Evolutionary conservation across 2,113 vertebrate species (phyloP), one percentile per base, ranked within the genome.

Genomic region (Anhinga rufa): DNA sequence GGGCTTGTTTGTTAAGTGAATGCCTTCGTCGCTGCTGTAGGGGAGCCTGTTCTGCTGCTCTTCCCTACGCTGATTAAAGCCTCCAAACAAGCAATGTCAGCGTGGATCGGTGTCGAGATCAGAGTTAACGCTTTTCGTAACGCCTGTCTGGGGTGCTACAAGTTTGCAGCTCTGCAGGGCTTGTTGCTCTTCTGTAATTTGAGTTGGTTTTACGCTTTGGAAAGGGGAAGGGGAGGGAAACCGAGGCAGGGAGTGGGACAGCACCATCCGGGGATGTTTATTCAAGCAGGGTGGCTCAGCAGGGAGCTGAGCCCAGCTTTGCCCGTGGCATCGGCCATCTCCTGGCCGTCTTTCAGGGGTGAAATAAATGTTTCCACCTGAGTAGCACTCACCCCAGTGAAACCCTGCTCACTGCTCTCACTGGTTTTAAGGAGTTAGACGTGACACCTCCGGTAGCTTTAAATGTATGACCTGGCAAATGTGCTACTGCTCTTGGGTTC

Each of bases 21-120:
- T 3, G 54, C n/a, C 82, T 34, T 4, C 1, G 0, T 22, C 0
- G 1, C 65, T 64, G 85, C 70, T 1, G 1, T 8, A n/a, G 82
- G 69, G 81, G 38, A 58, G 15, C 20, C 10, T 22, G 64, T 36
- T 38, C 64, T 60, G 82, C 85, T 34, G 38, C 68, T 46, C 71
- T 16, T 31, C 64, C 46, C 49, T 15, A 2, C 4, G 3, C 65
- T 25, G 36, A 22, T 60, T 14, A 14, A 65, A 88, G 46, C 52
- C 57, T 48, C 70, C 65, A 7, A 19, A 49, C 34, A 5, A 55
- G 44, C 14, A 1, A 4, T 5, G 29, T 10, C 86, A 36, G 57
- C 11, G 2, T 19, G 38, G 52, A 15, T 4, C 12, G 17, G 17
- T 2, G n/a, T 6, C 0, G 6, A 31, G 69, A 34, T 25, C 44